Conservation (phyloP, 2,113 vertebrate species). For the Sinocyclocheilus grahami region DNA sequence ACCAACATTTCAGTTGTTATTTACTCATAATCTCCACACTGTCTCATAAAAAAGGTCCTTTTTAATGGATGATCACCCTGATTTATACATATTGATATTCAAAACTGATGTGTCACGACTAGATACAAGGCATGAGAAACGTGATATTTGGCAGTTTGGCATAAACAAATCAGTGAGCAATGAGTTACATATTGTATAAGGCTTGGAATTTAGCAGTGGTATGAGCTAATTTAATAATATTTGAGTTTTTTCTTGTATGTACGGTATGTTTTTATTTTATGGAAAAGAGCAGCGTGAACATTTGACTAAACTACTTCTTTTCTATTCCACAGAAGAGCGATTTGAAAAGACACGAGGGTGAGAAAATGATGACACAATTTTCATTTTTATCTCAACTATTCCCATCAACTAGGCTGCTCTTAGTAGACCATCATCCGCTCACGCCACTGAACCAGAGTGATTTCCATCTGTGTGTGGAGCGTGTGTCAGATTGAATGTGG, state of each 20-base stretch:
- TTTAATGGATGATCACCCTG: not conserved
- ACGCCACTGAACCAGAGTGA: not conserved
- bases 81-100: not conserved
- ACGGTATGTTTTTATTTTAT: not conserved
- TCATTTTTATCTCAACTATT: not conserved
- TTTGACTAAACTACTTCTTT: not conserved
- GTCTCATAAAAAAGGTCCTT: too few relatives aligned
- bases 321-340: not conserved
- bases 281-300: not conserved
- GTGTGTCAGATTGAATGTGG: not conserved
- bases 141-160: not conserved
- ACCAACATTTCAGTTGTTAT: not conserved
- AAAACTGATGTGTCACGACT: not conserved
- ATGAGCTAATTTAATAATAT: not conserved
- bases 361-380: not conserved
- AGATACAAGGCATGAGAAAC: not conserved
- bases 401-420: not conserved
- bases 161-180: not conserved
- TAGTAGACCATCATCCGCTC: not conserved
- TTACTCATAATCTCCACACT: not conserved
- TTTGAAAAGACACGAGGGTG: not conserved
- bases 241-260: not conserved
- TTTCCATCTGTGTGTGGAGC: slow-evolving; percentile 3
- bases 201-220: not conserved
- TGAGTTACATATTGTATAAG: not conserved